phyloP scores from a whole-genome alignment of 2,113 vertebrate species.

The Gobiocypris rarus region DNA sequence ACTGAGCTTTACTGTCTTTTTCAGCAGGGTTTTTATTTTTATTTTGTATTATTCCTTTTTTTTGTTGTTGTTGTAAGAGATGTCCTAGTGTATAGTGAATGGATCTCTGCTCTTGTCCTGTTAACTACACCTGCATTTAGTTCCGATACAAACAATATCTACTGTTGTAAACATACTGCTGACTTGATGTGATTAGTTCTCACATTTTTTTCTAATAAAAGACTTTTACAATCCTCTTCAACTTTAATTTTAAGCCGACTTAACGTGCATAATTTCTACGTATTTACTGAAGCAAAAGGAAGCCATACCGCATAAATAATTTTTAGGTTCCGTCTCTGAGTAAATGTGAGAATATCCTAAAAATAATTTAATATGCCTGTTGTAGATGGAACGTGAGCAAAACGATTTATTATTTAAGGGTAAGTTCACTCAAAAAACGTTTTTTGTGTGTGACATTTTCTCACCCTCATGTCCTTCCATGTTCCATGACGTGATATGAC shows the following conservation, averaged over 20 bases:
- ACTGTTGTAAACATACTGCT: neutral
- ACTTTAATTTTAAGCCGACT: neutral
- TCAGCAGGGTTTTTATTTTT: neutral
- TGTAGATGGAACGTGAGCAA: too few species aligned
- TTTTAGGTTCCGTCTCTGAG: neutral
- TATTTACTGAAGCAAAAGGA: neutral
- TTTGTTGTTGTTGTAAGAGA: too few species aligned
- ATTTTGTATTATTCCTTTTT: neutral
- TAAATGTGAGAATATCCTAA: neutral
- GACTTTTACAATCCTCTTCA: neutral
- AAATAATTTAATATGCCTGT: too few species aligned
- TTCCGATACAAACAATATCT: neutral
- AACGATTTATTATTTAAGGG: too few species aligned
- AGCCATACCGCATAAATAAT: neutral
- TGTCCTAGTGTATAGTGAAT: neutral
- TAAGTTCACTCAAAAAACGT: neutral
- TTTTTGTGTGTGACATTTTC: too few species aligned
- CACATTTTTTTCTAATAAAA: neutral
- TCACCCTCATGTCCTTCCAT: neutral
- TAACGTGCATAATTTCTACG: neutral
- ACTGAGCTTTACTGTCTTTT: neutral
- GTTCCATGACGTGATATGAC: too few species aligned
- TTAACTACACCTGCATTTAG: conserved; percentile 6
- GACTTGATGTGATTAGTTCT: conserved; percentile 1
- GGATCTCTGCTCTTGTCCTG: neutral